Conservation (phyloP, 2,797 vertebrate species). For the Otolemur crassicaudatus region DNA sequence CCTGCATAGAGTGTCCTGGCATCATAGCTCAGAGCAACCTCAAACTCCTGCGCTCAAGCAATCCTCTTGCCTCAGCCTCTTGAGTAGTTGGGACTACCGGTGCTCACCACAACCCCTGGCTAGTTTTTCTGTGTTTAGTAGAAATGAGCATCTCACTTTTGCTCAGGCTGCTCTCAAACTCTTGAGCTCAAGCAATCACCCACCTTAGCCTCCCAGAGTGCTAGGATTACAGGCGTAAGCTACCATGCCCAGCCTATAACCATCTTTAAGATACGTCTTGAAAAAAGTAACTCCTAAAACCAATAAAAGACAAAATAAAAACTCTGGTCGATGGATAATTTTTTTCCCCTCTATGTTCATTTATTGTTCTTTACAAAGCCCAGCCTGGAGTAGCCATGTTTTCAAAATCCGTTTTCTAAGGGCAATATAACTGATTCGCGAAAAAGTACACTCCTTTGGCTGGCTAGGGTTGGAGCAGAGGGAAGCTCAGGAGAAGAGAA, state of each 20-base stretch:
- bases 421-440: background rate
- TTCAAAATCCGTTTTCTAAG: constrained; percentile 25
- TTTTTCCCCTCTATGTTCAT: background rate
- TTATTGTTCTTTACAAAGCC: background rate
- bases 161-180: no score
- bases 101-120: no score
- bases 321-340: background rate
- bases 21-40: no score
- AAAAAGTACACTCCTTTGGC: background rate
- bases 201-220: no score
- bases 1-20: no score
- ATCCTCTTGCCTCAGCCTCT: no score
- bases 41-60: no score
- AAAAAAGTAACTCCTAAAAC: constrained; percentile 54
- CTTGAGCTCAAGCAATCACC: no score
- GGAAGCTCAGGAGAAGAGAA: background rate
- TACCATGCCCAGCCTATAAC: background rate
- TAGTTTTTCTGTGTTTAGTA: no score
- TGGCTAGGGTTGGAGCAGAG: background rate
- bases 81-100: no score
- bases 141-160: no score
- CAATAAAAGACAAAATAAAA: constrained; percentile 36
- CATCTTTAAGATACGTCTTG: background rate
- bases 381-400: background rate
- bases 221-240: no score